A percentile compares a stretch with the other conserved stretches of the same genome.
Conservation (phyloP, 2,797 vertebrate species). For the Myotis vivesi region DNA sequence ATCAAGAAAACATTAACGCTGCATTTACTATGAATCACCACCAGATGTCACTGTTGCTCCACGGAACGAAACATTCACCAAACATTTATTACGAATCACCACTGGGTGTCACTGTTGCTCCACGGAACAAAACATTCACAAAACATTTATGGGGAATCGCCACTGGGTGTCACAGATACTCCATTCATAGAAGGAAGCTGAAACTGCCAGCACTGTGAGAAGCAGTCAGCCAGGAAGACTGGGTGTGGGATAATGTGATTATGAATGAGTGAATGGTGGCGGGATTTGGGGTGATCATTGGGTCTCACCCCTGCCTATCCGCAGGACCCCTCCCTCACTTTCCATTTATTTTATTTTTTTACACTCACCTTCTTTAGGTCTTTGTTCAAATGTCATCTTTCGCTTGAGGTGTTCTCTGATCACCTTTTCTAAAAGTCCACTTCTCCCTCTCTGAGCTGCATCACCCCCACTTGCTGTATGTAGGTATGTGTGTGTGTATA, state of each 20-base stretch:
- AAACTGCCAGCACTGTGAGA: fast-evolving
- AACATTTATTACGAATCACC: slow-evolving; percentile 11
- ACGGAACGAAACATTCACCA: background rate
- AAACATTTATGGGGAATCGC: background rate
- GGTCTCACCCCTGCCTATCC: background rate
- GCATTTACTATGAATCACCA: slow-evolving; percentile 25
- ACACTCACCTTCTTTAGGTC: background rate
- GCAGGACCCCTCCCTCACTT: background rate
- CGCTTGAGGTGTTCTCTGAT: background rate
- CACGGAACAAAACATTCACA: background rate
- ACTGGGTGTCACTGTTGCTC: slow-evolving; percentile 77
- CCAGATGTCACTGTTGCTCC: slow-evolving; percentile 76
- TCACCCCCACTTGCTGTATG: background rate
- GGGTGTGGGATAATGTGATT: background rate
- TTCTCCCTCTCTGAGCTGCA: background rate
- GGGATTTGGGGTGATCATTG: background rate
- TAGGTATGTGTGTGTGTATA: background rate
- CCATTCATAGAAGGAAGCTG: background rate
- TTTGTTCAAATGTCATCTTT: background rate
- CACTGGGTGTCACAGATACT: slow-evolving; percentile 77
- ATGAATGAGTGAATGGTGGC: background rate
- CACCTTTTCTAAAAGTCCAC: background rate
- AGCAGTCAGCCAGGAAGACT: background rate
- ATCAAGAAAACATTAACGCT: background rate
- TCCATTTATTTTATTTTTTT: background rate